Base-by-base conservation (phyloP, 2,888 invertebrate species). In the Vannuccia rotundouncinata region DNA sequence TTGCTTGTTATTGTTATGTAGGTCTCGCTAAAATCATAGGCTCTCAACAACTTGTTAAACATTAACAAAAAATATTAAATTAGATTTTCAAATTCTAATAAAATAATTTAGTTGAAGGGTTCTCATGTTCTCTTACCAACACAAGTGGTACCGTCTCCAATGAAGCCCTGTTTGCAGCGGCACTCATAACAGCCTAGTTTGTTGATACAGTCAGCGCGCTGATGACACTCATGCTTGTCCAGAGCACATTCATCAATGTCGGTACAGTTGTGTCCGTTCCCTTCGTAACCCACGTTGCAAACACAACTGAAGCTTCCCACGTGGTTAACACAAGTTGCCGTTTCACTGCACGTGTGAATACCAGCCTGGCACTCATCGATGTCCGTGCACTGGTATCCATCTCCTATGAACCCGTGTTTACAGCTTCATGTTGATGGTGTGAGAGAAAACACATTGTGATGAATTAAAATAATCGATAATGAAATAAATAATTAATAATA, bases 221-320 rank as follows among this genome's bases (percentile, higher is more conserved):
- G 94, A 82, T 93, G 92, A 81, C 93, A 92, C 84, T 93, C 94
- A 30, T 92, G 86, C 84, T 88, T 86, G 83, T 84, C 84, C 80
- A 84, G 90, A 29, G 90, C 88, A 85, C 94, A 94, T 86, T 94
- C 94, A 87, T 94, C 92, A 27, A 94, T 90, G 86, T 94, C 94
- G 90, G 82, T 83, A 83, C 87, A 87, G 13, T 81, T 77, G 79
- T 85, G 86, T 1, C 85, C 84, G 79, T 87, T 84, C 5, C 79
- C 74, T 80, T 83, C 84, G 81, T 85, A 88, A 2, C 87, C 88
- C 10, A 82, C 81, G 22, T 83, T 82, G 83, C 88, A 88, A 5
- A 84, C 83, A 82, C 88, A 88, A 0, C 84, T 83, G 82, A 85
- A 86, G 0, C 86, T 85, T 0, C 87, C 87, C 1, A 84, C 84